A percentile compares a stretch with the other conserved stretches of the same genome.
These are phyloP conservation scores for Archips crataeganus DNA, from an alignment of 2,888 invertebrate species.

Conservation along the genomic window DNA sequence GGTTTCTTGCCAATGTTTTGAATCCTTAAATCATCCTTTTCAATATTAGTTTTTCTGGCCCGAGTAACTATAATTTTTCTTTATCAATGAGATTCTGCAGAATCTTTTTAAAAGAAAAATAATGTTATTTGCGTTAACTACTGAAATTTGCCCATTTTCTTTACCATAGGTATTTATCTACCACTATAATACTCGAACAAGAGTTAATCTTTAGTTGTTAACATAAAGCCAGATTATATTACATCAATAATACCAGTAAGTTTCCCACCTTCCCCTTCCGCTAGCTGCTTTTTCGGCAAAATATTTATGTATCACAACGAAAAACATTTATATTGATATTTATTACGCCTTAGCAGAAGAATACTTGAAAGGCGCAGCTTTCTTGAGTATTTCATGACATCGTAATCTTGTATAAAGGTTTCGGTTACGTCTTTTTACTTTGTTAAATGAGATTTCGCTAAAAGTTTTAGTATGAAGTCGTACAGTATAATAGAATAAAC, in stretches of 20 bases:
- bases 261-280: not conserved
- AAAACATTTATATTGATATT: conserved; percentile 46
- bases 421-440: conserved; percentile 8
- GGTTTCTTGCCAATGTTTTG: no score
- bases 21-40: no score
- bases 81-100: no score
- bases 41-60: no score
- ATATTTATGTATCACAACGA: conserved; percentile 9
- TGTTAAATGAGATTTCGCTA: conserved; percentile 10
- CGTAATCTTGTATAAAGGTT: conserved; percentile 11
- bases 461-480: conserved; percentile 2
- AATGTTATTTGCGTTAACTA: no score
- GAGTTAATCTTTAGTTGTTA: not conserved
- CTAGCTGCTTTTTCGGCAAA: no score
- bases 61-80: no score
- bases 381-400: not conserved
- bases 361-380: conserved; percentile 9
- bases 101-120: no score
- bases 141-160: no score
- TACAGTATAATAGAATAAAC: not conserved
- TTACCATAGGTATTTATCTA: no score
- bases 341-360: conserved; percentile 13
- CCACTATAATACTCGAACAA: no score
- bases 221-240: not conserved
- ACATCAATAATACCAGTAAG: not conserved